phyloP scores from a whole-genome alignment of 1,140 invertebrate genomes.

The Trichonephila clavata region DNA sequence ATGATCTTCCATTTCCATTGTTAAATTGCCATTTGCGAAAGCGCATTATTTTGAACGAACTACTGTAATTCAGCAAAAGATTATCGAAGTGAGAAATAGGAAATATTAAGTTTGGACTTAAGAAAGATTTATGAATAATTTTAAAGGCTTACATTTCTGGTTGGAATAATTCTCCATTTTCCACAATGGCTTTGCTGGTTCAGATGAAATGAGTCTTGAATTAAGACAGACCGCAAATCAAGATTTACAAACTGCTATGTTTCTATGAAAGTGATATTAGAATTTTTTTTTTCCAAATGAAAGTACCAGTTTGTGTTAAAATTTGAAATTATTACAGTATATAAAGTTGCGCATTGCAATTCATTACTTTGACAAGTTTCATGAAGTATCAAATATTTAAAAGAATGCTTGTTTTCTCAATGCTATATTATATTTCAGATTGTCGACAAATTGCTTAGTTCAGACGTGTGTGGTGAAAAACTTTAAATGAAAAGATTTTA shows the following conservation, averaged over 20 bases:
- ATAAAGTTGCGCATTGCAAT: too few species aligned
- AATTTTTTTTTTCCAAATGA: too few species aligned
- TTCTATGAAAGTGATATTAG: background rate
- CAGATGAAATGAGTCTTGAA: background rate
- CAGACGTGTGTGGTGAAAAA: too few species aligned
- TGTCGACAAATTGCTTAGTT: too few species aligned
- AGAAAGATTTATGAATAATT: conserved; percentile 39
- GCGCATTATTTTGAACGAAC: conserved; percentile 11
- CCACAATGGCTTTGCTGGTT: background rate
- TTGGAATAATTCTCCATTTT: conserved; percentile 7
- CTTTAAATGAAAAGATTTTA: too few species aligned
- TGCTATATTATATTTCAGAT: too few species aligned
- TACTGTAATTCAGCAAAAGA: conserved; percentile 15
- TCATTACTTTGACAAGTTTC: too few species aligned
- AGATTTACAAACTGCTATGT: background rate
- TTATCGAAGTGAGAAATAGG: conserved; percentile 34
- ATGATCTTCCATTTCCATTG: background rate
- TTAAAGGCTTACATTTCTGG: conserved; percentile 10
- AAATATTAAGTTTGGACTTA: conserved; percentile 18
- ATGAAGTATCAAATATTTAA: too few species aligned
- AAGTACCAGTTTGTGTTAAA: too few species aligned
- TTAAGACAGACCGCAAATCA: background rate
- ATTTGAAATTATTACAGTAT: too few species aligned
- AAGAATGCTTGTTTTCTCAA: too few species aligned
- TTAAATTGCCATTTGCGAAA: background rate